These are phyloP conservation scores for Zaprionus bogoriensis DNA, from an alignment of 2,888 invertebrate genomes.

Conservation along the genomic window DNA sequence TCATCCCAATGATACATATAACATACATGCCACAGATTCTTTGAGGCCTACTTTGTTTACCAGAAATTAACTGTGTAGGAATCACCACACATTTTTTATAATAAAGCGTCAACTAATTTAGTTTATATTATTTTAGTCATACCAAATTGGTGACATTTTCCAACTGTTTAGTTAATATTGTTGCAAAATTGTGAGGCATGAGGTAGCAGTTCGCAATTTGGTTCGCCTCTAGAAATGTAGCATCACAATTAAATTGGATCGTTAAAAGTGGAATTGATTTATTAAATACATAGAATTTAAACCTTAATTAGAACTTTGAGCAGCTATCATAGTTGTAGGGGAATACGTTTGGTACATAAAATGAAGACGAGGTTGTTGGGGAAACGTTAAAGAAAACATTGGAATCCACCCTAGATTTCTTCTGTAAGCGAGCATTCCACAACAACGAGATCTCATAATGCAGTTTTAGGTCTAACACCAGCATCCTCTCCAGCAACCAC, in stretches of 20 bases:
- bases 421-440: constrained; percentile 22
- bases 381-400: not conserved
- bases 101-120: too few species aligned
- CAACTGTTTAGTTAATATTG: too few species aligned
- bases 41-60: constrained; percentile 1
- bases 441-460: too few species aligned
- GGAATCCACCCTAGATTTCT: constrained; percentile 37
- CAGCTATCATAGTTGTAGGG: too few species aligned
- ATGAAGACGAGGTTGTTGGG: not conserved
- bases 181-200: too few species aligned
- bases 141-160: too few species aligned
- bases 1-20: not conserved
- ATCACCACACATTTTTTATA: too few species aligned
- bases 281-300: not conserved
- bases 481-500: not conserved
- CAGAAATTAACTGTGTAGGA: too few species aligned
- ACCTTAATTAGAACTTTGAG: not conserved
- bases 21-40: not conserved
- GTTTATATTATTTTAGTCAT: too few species aligned
- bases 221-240: too few species aligned
- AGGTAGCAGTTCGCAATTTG: too few species aligned
- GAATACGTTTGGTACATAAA: not conserved
- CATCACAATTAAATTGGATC: too few species aligned
- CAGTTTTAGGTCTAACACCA: not conserved
- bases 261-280: not conserved